Base-by-base conservation (phyloP, 2,797 vertebrate species). In the Sebastes iracundus region DNA sequence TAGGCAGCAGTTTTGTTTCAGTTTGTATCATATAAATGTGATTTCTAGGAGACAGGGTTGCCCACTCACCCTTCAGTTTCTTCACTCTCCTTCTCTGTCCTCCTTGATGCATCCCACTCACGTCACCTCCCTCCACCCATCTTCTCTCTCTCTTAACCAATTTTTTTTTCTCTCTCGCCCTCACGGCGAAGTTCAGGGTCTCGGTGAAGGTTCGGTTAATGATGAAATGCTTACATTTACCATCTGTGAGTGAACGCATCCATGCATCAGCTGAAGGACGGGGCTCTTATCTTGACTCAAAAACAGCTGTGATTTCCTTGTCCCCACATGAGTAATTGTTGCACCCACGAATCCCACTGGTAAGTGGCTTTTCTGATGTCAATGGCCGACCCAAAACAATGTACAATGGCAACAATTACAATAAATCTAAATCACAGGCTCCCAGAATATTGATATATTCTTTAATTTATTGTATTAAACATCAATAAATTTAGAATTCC, bases 221-320 rank as follows among this genome's bases (percentile, higher is more conserved):
- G 87, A 90, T 83, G 64, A 73, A 82, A 88, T 25, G 30, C 63
- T 79, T 53, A 42, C 70, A 85, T 76, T 75, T 30, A 38, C 65
- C 75, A 81, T 72, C 60, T 8, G 55, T 77, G 80, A 85, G 60
- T 73, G 76, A 91, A 85, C 68, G 35, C 61, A 74, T 46, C 61
- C 53, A 4, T 42, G 78, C 78, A 28, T 73, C 81, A 56, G 82
- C 71, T 82, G 88, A 93, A 89, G 89, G 88, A 84, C 65, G 20
- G 25, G 27, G 52, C 60, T 66, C 46, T 82, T 42, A 33, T 81
- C 81, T 59, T 33, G 35, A 71, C 73, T 76, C 52, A 69, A 64
- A 87, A 76, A 35, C 69, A 76, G 83, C 59, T 63, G 56, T 32
- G 72, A 61, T 49, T 78, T 75, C 64, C 59, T 85, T 53, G 60